Conservation (phyloP, 2,113 vertebrate species). For the Antidorcas marsupialis region DNA sequence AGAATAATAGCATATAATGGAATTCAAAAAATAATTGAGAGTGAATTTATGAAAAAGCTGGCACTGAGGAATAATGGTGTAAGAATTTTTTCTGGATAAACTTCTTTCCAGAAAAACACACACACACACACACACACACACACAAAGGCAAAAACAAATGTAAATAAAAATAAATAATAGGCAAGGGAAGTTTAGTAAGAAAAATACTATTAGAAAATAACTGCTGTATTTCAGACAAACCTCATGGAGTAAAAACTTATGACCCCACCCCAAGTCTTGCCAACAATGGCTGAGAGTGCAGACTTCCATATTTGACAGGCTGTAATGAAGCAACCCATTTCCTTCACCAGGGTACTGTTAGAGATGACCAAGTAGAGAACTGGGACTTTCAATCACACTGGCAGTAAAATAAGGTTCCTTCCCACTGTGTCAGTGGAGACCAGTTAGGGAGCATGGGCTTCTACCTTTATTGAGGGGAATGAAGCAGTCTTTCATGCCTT, state of each 20-base stretch:
- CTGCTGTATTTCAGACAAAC: neutral
- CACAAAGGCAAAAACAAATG: neutral
- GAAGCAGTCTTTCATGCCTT: neutral
- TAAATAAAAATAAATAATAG: neutral
- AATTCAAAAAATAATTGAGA: neutral
- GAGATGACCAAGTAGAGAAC: neutral
- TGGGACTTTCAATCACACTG: neutral
- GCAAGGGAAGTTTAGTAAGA: neutral
- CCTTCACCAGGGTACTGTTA: neutral
- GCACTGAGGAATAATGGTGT: neutral
- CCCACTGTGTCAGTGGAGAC: neutral
- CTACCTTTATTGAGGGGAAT: neutral
- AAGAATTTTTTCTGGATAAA: neutral
- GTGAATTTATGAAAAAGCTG: neutral
- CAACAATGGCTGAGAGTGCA: neutral
- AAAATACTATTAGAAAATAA: neutral
- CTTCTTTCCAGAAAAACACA: neutral
- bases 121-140: neutral
- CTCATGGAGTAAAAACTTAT: neutral
- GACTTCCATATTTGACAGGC: neutral
- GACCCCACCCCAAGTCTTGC: neutral
- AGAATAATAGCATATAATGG: neutral
- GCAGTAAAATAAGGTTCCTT: neutral
- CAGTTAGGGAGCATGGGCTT: neutral
- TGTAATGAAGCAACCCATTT: neutral